phyloP scores from a whole-genome alignment of 2,113 vertebrate species.

The Trogon surrucura region DNA sequence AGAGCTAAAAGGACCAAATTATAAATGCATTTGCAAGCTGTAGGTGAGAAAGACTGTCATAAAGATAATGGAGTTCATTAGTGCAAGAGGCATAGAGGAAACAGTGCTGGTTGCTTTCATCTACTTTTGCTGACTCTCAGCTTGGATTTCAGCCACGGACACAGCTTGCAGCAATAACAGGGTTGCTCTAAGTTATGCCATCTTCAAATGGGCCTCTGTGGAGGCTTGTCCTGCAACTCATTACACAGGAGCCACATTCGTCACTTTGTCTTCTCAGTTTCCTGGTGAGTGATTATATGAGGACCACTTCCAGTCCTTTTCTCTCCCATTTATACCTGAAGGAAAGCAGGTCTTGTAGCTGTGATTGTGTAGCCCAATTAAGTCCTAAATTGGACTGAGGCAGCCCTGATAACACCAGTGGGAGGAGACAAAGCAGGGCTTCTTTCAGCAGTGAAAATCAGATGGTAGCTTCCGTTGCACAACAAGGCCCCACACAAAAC shows the following conservation, averaged over 20 bases:
- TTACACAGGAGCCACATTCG: neutral
- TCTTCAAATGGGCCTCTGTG: neutral
- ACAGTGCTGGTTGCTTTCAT: conserved; percentile 19
- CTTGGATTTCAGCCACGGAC: conserved; percentile 38
- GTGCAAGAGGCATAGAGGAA: neutral
- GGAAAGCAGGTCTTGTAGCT: neutral
- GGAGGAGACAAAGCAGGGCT: neutral
- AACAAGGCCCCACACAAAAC: fast-evolving
- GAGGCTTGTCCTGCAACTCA: neutral
- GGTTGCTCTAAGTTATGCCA: neutral
- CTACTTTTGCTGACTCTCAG: conserved; percentile 34
- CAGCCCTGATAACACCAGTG: neutral
- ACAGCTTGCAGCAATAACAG: conserved; percentile 22
- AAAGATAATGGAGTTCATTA: conserved; percentile 33
- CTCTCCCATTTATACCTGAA: neutral
- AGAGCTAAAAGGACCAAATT: neutral
- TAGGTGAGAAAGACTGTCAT: conserved; percentile 36
- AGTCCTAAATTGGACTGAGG: neutral
- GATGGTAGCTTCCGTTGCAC: neutral
- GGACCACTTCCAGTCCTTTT: neutral
- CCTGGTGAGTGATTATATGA: neutral
- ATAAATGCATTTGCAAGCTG: neutral
- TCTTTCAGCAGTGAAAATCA: neutral
- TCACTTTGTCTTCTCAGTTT: neutral
- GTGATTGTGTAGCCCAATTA: neutral